Evolutionary conservation across 2,113 vertebrate genomes (phyloP).

Genomic region (Rhadina sibilatrix): DNA sequence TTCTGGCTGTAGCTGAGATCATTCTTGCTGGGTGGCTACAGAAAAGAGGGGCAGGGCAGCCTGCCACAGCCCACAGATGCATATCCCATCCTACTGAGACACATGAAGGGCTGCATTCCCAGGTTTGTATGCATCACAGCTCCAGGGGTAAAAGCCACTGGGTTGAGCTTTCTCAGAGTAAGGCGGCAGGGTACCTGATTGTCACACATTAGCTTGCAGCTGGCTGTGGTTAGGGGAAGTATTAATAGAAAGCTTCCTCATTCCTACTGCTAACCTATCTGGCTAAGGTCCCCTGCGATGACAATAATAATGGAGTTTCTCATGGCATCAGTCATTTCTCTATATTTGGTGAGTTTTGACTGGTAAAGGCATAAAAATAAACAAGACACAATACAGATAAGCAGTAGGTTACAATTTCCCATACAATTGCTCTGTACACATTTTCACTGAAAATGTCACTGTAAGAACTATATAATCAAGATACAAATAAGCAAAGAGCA

Average conservation of each 20-base stretch:
- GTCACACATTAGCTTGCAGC: background rate
- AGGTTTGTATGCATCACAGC: background rate
- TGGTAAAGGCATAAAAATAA: slow-evolving; percentile 29
- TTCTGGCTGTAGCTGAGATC: background rate
- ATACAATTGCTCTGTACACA: background rate
- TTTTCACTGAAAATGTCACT: slow-evolving; percentile 23
- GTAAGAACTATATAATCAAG: slow-evolving; percentile 10
- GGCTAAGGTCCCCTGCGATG: background rate
- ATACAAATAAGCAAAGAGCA: slow-evolving; percentile 16
- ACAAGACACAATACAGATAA: background rate
- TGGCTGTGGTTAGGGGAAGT: background rate
- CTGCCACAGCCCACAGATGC: background rate
- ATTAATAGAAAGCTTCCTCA: background rate
- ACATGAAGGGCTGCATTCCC: background rate
- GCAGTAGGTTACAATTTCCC: slow-evolving; percentile 16
- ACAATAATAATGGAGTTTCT: background rate
- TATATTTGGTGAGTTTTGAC: slow-evolving; percentile 9
- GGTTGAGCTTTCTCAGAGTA: background rate
- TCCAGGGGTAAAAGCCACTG: background rate
- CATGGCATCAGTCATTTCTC: background rate
- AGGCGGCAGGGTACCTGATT: background rate
- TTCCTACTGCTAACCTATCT: background rate
- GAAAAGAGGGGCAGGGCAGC: background rate
- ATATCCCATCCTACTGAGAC: background rate
- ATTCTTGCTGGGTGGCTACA: background rate